Evolutionary conservation across 2,888 invertebrate genomes (phyloP).

Genomic region (Drosophila lutescens): DNA sequence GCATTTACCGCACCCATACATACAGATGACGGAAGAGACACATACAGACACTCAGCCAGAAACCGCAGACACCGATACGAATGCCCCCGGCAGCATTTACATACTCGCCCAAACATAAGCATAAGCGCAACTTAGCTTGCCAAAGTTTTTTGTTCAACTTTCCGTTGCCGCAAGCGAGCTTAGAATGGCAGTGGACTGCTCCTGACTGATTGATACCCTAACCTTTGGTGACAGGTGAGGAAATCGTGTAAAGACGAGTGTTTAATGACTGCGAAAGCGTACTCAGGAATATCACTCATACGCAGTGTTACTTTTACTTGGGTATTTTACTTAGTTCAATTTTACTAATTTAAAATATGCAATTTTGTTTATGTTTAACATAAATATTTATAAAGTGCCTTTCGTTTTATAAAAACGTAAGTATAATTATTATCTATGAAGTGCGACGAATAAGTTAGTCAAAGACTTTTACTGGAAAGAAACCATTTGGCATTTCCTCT

Average conservation of each 20-base stretch:
- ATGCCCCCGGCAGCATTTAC: slow-evolving; percentile 63
- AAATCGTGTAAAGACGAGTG: background rate
- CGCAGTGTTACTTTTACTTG: background rate
- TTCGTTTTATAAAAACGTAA: too few relatives aligned
- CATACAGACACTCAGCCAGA: slow-evolving; percentile 5
- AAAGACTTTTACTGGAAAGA: too few relatives aligned
- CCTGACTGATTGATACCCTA: slow-evolving; percentile 27
- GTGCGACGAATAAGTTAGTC: too few relatives aligned
- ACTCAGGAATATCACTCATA: slow-evolving; percentile 8
- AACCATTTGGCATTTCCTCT: too few relatives aligned
- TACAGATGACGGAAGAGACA: background rate
- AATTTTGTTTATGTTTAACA: too few relatives aligned
- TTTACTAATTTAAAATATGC: background rate
- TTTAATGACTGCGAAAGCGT: background rate
- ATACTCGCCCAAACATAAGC: slow-evolving; percentile 52
- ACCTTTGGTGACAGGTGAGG: background rate
- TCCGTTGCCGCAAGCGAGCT: slow-evolving; percentile 28
- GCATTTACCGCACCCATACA: slow-evolving; percentile 19
- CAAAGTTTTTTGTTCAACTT: slow-evolving; percentile 46
- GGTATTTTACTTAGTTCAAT: background rate
- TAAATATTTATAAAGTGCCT: too few relatives aligned
- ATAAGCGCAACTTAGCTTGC: slow-evolving; percentile 58
- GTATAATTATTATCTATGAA: too few relatives aligned
- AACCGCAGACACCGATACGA: slow-evolving; percentile 32
- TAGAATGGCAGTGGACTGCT: background rate